Base-by-base conservation (phyloP, 2,797 vertebrate species). In the Dipus sagitta region DNA sequence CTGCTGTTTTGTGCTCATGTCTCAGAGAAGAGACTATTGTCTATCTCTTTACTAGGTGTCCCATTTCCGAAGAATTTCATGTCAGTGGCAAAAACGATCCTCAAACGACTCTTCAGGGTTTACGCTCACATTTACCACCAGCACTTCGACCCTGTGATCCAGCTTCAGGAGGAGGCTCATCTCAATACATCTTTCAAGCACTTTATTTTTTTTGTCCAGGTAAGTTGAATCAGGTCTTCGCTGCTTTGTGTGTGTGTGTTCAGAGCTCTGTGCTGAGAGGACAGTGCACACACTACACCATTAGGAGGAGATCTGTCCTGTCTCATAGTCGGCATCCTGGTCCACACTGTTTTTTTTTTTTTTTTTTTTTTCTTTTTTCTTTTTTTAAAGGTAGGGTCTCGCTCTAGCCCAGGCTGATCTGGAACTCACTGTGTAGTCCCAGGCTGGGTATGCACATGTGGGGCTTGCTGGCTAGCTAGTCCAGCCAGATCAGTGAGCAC, bases 131-230 rank as follows among this genome's bases (percentile, higher is more conserved):
- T 99, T 97, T 99, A 99, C 96, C 99, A 99, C 98, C 99, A 99
- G 98, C 99, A 99, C 98, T 99, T 99, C 97, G 99, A 99, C 92
- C 99, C 99, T 0, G 99, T 99, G 96, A 99, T 99, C 97, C 99
- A 99, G 98, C 99, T 99, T 77, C 99, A 99, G 95, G 99, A 99
- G 94, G 99, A 99, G 98, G 99, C 99, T 47, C 99, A 99, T 98
- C 99, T 99, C 93, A 99, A 99, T 98, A 99, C 99, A 10, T 99
- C 99, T 26, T 99, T 99, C 98, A 99, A 99, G 98, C 99, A 99
- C 99, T 99, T 99, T 99, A 99, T 99, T 98, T 99, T 99, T 97
- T 99, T 99, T 88, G 99, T 99, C 97, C 99, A 99, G 99, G 99
- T 99, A 97, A 95, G 96, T 65, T 54, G 72, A 11, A 52, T 93